Evolutionary conservation across 2,113 vertebrate species (phyloP), one percentile per base, ranked within the genome.

Genomic region (Calonectris borealis): DNA sequence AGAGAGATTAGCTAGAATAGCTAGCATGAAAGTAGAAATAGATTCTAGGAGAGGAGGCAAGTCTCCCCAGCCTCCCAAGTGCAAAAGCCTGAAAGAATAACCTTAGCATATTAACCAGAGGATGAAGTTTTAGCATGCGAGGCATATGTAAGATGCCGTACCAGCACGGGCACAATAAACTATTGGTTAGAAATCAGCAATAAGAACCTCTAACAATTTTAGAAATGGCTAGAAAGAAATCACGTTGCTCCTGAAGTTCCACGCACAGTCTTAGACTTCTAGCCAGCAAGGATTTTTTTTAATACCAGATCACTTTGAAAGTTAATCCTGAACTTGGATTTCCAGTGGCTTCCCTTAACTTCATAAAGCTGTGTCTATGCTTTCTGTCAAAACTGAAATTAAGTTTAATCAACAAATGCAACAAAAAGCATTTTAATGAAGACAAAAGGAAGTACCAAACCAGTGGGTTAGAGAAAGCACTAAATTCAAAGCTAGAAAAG

Each of bases 91-190:
- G 44, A 40, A 77, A 58, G 34, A 86, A 79, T 16, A 51, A 79
- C 13, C 12, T 68, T 22, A 44, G 16, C 14, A 21, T 29, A 76
- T 15, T 32, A 51, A 60, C 36, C 5, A 75, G 34, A 86, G 36
- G 15, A 42, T 29, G 10, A 71, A 16, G 10, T 40, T 83, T 81
- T 24, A 85, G 26, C 16, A 76, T 64, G 29, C 1, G 3, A 94
- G 17, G 22, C 2, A 13, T 16, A 34, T 0, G 0, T 24, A 86
- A 88, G 66, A 52, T 21, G 49, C 0, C 1, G 4, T 58, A 55
- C 10, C 9, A 83, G 14, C 51, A 60, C 0, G 1, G 32, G 6
- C 13, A 83, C 29, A 88, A 71, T 22, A 72, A 94, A 84, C 21
- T 65, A 44, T 17, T 31, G 21, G 10, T 26, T 83, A 68, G 68